Conservation (phyloP, 1,140 invertebrate species). For the Neodiprion fabricii region DNA sequence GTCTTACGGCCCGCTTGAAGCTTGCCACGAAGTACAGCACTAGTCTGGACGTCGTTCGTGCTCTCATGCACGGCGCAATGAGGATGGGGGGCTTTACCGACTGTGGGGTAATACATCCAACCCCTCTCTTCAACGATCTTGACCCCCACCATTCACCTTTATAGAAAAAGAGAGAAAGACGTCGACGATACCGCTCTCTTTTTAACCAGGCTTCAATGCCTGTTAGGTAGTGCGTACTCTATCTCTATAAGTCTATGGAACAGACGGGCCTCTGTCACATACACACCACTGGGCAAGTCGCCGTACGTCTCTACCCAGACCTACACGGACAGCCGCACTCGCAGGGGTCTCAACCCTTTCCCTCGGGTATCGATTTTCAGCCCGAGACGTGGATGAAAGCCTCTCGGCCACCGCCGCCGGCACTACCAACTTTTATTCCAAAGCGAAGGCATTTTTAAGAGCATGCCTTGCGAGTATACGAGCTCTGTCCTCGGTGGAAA, state of each 20-base stretch:
- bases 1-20: too few species aligned
- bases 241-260: background rate
- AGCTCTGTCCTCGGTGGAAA: too few species aligned
- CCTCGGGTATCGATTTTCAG: slow-evolving; percentile 59
- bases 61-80: background rate
- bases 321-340: background rate
- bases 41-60: too few species aligned
- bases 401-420: slow-evolving; percentile 44
- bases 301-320: too few species aligned
- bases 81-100: background rate
- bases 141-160: too few species aligned
- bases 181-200: too few species aligned
- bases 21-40: too few species aligned
- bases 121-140: too few species aligned
- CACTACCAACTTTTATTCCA: slow-evolving; percentile 2
- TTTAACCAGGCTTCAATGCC: too few species aligned
- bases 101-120: too few species aligned
- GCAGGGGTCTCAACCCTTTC: slow-evolving; percentile 57
- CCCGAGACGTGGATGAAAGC: slow-evolving; percentile 50
- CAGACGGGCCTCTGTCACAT: background rate
- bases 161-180: too few species aligned
- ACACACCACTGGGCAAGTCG: background rate
- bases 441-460: slow-evolving; percentile 1
- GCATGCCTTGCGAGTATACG: background rate
- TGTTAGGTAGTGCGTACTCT: too few species aligned